phyloP scores from a whole-genome alignment of 2,113 vertebrate species.

The Alces alces region DNA sequence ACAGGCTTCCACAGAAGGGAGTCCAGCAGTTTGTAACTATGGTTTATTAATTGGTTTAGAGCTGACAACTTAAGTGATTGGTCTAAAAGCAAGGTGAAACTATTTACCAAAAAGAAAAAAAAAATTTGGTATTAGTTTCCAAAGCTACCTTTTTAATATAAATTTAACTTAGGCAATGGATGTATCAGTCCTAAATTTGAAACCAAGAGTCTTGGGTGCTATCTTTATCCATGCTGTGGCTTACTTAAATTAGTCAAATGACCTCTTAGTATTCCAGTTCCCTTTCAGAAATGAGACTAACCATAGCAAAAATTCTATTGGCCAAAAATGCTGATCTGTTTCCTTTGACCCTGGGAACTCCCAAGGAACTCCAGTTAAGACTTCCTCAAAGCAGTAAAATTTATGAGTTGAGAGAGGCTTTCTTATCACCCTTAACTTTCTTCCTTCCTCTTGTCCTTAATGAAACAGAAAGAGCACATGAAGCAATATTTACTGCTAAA shows the following conservation, averaged over 20 bases:
- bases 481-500: not conserved
- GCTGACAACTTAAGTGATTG: not conserved
- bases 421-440: not conserved
- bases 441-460: not conserved
- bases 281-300: slow-evolving; percentile 40
- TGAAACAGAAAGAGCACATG: slow-evolving; percentile 11
- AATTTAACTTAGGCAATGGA: slow-evolving; percentile 4
- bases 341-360: slow-evolving; percentile 24
- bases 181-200: slow-evolving; percentile 34
- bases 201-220: slow-evolving; percentile 30
- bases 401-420: not conserved
- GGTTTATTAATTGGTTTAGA: slow-evolving; percentile 16
- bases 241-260: slow-evolving; percentile 52
- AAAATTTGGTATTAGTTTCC: not conserved
- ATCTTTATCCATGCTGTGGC: slow-evolving; percentile 46
- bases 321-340: slow-evolving; percentile 24
- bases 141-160: slow-evolving; percentile 28
- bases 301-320: slow-evolving; percentile 25
- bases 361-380: not conserved
- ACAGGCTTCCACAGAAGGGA: not conserved
- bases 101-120: not conserved
- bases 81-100: not conserved
- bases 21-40: not conserved
- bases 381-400: slow-evolving; percentile 11
- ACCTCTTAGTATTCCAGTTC: slow-evolving; percentile 34